Percentiles rank a stretch among this genome's conserved stretches.
These are phyloP conservation scores for Lineus longissimus DNA, from an alignment of 1,140 invertebrate genomes.

Conservation along the genomic window DNA sequence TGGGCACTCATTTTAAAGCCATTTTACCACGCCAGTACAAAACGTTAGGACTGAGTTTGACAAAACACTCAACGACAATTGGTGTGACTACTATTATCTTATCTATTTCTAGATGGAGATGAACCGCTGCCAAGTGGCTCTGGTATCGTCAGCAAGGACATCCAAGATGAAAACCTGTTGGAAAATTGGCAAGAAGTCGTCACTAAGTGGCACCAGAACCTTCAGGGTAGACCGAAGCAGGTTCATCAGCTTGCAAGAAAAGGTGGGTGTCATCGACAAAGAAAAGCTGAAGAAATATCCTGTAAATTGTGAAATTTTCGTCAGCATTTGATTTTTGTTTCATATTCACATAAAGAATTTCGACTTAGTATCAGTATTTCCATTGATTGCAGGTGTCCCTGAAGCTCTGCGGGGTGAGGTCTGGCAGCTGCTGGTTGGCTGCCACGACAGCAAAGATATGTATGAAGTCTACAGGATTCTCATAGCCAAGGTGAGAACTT, in stretches of 20 bases:
- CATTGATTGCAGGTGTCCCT: slow-evolving; percentile 71
- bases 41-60: no score
- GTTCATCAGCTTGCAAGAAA: slow-evolving; percentile 59
- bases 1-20: no score
- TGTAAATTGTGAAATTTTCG: no score
- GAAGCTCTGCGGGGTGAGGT: slow-evolving; percentile 95
- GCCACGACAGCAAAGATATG: slow-evolving; percentile 80
- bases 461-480: slow-evolving; percentile 86
- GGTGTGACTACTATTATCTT: neutral
- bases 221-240: slow-evolving; percentile 45
- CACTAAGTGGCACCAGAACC: slow-evolving; percentile 65
- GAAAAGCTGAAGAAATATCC: no score
- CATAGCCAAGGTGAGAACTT: slow-evolving; percentile 74
- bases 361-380: no score
- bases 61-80: no score
- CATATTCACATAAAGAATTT: no score
- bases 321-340: no score
- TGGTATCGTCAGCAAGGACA: slow-evolving; percentile 93
- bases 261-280: no score
- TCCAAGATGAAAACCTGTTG: slow-evolving; percentile 86
- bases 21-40: no score
- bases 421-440: slow-evolving; percentile 89
- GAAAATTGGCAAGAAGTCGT: slow-evolving; percentile 89
- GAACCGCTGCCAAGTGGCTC: slow-evolving; percentile 94
- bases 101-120: slow-evolving; percentile 79